phyloP scores from a whole-genome alignment of 2,888 invertebrate species.

The Prenolepis imparis region DNA sequence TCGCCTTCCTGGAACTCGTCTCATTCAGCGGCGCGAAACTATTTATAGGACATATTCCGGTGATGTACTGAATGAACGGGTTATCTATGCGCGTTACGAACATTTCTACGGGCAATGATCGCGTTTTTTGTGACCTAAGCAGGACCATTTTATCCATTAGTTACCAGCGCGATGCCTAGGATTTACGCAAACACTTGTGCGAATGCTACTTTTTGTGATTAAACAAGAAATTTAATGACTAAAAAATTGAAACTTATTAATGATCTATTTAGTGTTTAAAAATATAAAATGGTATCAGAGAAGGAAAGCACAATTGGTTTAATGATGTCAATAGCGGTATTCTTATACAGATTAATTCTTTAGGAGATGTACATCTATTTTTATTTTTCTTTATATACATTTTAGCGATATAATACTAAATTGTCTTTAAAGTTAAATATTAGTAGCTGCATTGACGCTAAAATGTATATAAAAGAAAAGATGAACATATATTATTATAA shows the following conservation, averaged over 20 bases:
- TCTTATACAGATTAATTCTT: too few species aligned
- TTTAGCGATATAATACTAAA: too few species aligned
- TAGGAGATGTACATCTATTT: too few species aligned
- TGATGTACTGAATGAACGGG: conserved; percentile 66
- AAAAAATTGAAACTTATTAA: not conserved
- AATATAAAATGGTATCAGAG: too few species aligned
- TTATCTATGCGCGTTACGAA: conserved; percentile 58
- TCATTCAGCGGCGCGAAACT: conserved; percentile 63
- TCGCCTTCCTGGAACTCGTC: conserved; percentile 67
- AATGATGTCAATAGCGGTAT: too few species aligned
- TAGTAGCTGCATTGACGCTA: not conserved
- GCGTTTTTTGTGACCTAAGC: conserved; percentile 42
- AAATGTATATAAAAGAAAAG: too few species aligned
- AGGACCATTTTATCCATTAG: not conserved
- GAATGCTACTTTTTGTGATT: not conserved
- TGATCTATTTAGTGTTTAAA: not conserved
- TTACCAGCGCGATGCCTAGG: not conserved
- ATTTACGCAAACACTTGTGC: not conserved
- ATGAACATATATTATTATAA: not conserved
- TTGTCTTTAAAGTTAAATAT: not conserved
- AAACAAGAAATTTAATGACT: not conserved
- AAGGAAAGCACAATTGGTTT: too few species aligned
- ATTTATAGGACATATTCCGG: conserved; percentile 66
- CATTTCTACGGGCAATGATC: conserved; percentile 59
- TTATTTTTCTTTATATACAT: too few species aligned